Evolutionary conservation across 2,888 invertebrate species (phyloP), one percentile per base, ranked within the genome.

Genomic region (Diaphora mendica): DNA sequence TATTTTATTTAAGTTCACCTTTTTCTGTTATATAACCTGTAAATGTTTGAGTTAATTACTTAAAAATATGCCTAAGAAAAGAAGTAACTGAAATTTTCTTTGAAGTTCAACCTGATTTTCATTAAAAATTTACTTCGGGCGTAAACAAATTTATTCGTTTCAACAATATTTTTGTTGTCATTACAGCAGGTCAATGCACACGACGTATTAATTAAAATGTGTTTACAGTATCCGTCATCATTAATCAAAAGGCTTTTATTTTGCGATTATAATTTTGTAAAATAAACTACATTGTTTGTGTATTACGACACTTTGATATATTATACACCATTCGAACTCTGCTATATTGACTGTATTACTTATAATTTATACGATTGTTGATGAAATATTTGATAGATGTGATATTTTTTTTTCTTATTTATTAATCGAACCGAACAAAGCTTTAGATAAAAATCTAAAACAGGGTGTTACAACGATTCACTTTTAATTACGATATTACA

Each of bases 131-230:
- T n/a, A 55, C 3, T 5, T 55, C 13, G 3, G 11, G n/a, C 13
- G 55, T 55, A 55, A 11, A n/a, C n/a, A n/a, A 55, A n/a, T n/a
- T 55, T 55, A 64, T 30, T 64, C 30, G 33, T 20, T 20, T 30
- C 44, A 64, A 64, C 30, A 64, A 30, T 33, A 72, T 70, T 44
- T 39, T 44, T 68, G 51, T 76, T 66, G 35, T 62, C 67, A 68
- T 23, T 70, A 65, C 33, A 74, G 55, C 67, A 44, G 68, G 77
- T 79, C 80, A 83, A 85, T 84, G 74, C 80, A 79, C 74, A 82
- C 82, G 83, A 81, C 81, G 80, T 81, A 78, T 85, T 87, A 85
- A 89, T 89, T 90, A 86, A 88, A 87, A 86, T 72, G 66, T 89
- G 89, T 89, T 85, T 89, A 81, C 87, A 77, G 73, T 80, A 75